Evolutionary conservation across 2,113 vertebrate genomes (phyloP).

Genomic region (Protobothrops flavoviridis): DNA sequence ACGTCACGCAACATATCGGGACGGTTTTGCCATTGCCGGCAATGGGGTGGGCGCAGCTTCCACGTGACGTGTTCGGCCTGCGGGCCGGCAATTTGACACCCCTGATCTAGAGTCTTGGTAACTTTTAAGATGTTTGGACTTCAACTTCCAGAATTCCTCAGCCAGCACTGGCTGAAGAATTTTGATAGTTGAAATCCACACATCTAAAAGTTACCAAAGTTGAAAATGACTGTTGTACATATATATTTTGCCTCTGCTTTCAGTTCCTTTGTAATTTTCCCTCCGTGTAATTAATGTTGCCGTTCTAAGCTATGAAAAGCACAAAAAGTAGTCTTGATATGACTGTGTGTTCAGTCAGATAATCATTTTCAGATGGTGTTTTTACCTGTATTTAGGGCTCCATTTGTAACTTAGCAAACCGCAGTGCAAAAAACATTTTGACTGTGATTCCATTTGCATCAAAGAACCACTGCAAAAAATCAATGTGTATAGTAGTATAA

Average conservation of each 20-base stretch:
- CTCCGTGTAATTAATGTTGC: neutral
- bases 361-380: neutral
- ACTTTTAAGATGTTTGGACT: neutral
- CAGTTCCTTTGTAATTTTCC: neutral
- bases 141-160: neutral
- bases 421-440: neutral
- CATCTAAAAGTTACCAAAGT: neutral
- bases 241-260: neutral
- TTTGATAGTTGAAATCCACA: neutral
- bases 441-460: neutral
- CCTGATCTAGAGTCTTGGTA: no score
- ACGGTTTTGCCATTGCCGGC: no score
- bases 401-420: neutral
- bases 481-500: neutral
- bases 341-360: neutral
- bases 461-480: neutral
- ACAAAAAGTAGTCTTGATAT: neutral
- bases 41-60: no score
- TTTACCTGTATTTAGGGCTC: neutral
- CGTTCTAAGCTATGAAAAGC: neutral
- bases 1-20: no score
- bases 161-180: neutral
- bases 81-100: no score
- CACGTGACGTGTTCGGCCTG: no score
- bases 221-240: neutral